Conservation (phyloP, 1,140 invertebrate species). For the Bacillus rossius region DNA sequence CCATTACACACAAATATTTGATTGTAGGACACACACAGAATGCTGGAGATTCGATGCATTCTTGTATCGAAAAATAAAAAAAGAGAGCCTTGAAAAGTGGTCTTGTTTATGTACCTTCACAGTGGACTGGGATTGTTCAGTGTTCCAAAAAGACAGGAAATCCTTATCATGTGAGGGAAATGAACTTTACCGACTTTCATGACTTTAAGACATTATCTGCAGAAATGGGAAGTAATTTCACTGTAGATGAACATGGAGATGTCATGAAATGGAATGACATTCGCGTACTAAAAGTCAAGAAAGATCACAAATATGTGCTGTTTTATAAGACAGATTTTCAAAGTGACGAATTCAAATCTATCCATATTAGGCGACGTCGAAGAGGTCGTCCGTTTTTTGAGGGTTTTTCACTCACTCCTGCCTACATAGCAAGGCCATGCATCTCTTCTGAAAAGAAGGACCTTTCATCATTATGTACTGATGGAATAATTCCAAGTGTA, state of each 20-base stretch:
- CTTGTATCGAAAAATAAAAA: conserved; percentile 8
- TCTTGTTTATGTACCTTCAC: neutral
- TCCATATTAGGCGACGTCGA: neutral
- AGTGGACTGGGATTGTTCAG: neutral
- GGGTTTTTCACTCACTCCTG: too few species aligned
- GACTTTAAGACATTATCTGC: neutral
- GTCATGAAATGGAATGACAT: neutral
- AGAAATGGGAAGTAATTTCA: conserved; percentile 1
- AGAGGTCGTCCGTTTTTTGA: neutral
- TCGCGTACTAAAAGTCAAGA: neutral
- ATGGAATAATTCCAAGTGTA: too few species aligned
- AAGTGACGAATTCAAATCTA: neutral
- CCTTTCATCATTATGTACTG: too few species aligned
- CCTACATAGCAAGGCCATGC: too few species aligned
- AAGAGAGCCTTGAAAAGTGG: neutral
- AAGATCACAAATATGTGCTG: neutral
- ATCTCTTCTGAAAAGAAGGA: too few species aligned
- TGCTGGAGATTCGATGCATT: conserved; percentile 8
- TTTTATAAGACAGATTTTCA: neutral
- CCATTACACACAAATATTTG: conserved; percentile 17
- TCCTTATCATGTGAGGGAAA: neutral
- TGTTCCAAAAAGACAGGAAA: neutral
- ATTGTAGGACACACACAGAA: conserved; percentile 15
- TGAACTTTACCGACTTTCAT: neutral
- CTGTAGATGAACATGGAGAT: neutral